Evolutionary conservation across 1,140 invertebrate genomes (phyloP), one percentile per base, ranked within the genome.

Genomic region (Saccostrea glomerata): DNA sequence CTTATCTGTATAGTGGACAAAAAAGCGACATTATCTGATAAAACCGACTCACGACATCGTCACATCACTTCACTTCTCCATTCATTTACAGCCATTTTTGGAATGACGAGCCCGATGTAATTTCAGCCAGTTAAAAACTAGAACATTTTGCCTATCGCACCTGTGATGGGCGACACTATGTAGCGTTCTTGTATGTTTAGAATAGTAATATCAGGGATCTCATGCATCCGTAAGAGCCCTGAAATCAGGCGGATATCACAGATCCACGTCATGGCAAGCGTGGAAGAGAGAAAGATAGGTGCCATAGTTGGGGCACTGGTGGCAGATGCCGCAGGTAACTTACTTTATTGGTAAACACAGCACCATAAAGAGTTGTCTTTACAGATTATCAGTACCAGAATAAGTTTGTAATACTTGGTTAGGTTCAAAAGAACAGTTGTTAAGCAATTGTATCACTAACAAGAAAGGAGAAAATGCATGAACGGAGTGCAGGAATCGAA

Each of bases 251-350:
- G 0, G 0, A 47, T 47, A 47, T 47, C 47, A 11, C 47, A 5
- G 47, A 63, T 20, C 17, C 23, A 30, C 20, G 73, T 47, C 20
- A 85, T 85, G 84, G 25, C 55, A 58, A 84, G 77, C 15, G 47
- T 58, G 30, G 85, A 82, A 58, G 84, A 88, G 15, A 86, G 88
- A 54, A 88, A 17, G 23, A 66, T 86, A 20, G 91, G 90, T 13
- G 92, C 92, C 58, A 90, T 93, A 15, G 87, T 92, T 56, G 92
- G 92, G 15, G 91, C 91, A 1, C 58, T 92, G 5, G 91, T 93
- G 20, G 92, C 92, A 0, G 92, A 94, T 85, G 91, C 91, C 87
- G 92, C 92, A 87, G 92, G 91, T 93, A 88, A 85, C 47, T 47
- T 47, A 47, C 47, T 47, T 47, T 47, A 47, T 47, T 47, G 47